Conservation (phyloP, 2,797 vertebrate species). For the Phoxinus dragarum region DNA sequence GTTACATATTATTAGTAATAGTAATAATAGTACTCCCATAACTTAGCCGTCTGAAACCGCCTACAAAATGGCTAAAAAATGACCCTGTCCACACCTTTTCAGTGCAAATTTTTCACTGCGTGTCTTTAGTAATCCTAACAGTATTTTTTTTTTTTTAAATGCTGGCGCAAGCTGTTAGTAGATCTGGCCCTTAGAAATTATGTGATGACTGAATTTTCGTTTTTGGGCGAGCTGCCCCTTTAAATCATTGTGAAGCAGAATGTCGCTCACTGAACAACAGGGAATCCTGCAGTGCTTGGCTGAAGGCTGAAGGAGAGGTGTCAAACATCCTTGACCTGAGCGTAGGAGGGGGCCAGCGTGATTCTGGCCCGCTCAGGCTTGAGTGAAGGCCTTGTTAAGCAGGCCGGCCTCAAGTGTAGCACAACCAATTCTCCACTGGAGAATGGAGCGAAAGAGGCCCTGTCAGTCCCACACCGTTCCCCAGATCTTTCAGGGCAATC, state of each 20-base stretch:
- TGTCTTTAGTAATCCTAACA: no score
- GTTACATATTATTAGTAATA: no score
- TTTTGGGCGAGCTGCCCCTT: not conserved
- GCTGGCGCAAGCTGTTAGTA: no score
- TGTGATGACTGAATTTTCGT: not conserved
- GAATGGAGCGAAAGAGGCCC: conserved; percentile 12
- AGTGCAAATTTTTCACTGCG: no score
- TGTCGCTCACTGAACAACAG: not conserved
- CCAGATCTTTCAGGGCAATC: conserved; percentile 57
- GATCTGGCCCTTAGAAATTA: not conserved
- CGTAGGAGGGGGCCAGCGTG: conserved; percentile 32
- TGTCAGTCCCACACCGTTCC: conserved; percentile 42
- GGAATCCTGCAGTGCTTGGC: conserved; percentile 4
- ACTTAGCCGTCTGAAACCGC: no score
- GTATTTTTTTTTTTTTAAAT: no score
- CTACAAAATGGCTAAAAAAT: no score
- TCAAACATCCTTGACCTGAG: conserved; percentile 53
- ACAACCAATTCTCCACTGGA: conserved; percentile 32
- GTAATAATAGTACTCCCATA: no score
- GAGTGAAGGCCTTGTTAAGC: conserved; percentile 53
- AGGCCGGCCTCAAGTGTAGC: conserved; percentile 33
- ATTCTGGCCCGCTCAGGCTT: conserved; percentile 48
- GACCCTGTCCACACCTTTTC: no score
- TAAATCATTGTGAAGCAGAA: conserved; percentile 3
- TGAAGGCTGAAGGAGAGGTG: conserved; percentile 43